Percentiles rank a stretch among this genome's conserved stretches.
These are phyloP conservation scores for Neogobius melanostomus DNA, from an alignment of 2,113 vertebrate genomes.

Conservation along the genomic window DNA sequence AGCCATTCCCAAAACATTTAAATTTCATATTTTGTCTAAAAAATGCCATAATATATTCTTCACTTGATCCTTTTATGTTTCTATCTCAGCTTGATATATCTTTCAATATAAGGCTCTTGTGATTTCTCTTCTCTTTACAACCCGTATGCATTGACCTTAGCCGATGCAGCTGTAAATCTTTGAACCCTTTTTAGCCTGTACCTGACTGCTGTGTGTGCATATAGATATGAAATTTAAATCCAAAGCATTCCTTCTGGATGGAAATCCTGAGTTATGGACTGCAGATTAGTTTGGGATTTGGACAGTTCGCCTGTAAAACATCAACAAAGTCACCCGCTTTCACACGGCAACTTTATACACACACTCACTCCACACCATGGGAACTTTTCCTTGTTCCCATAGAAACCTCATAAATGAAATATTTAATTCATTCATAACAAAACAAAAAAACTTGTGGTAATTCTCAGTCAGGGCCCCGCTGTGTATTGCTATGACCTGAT, in stretches of 20 bases:
- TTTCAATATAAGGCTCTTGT: too few species aligned
- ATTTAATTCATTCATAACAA: conserved; percentile 39
- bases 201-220: background rate
- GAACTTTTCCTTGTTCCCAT: conserved; percentile 56
- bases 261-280: conserved; percentile 37
- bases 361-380: conserved; percentile 33
- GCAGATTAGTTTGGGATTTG: conserved; percentile 37
- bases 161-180: background rate
- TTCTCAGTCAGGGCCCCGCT: conserved; percentile 33
- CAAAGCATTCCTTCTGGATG: conserved; percentile 31
- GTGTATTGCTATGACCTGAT: conserved; percentile 25
- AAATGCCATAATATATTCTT: too few species aligned
- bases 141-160: background rate
- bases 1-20: too few species aligned
- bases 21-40: too few species aligned
- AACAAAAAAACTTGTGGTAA: conserved; percentile 36
- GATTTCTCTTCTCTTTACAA: background rate
- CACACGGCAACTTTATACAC: conserved; percentile 48
- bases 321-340: conserved; percentile 24
- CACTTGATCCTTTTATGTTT: too few species aligned
- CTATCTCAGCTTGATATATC: too few species aligned
- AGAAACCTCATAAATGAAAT: conserved; percentile 46
- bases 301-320: conserved; percentile 49
- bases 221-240: conserved; percentile 15
- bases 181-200: background rate